These are phyloP conservation scores for Acronicta aceris DNA, from an alignment of 2,888 invertebrate genomes.

Conservation along the genomic window DNA sequence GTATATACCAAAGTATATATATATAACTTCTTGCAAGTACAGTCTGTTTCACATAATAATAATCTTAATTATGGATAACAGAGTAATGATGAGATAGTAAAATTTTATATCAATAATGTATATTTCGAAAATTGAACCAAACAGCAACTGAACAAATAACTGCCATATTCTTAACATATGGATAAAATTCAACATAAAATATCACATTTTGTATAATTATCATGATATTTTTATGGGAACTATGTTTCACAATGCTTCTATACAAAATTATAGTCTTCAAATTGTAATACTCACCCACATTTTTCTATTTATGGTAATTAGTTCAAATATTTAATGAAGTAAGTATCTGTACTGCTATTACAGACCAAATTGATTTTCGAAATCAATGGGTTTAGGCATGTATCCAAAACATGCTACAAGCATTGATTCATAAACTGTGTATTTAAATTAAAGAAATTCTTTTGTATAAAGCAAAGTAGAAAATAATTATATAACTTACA, in stretches of 20 bases:
- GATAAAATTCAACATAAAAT: constrained; percentile 56
- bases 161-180: constrained; percentile 45
- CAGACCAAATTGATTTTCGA: no score
- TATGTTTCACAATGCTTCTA: constrained; percentile 19
- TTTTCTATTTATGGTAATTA: background rate
- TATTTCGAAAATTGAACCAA: constrained; percentile 31
- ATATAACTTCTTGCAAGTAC: constrained; percentile 57
- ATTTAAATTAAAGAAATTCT: constrained; percentile 8
- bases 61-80: constrained; percentile 47
- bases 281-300: background rate
- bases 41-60: constrained; percentile 42
- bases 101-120: constrained; percentile 47
- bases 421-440: no score
- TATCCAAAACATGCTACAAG: no score
- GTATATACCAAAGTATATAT: no score
- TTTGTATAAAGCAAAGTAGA: constrained; percentile 14
- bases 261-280: constrained; percentile 28
- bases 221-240: constrained; percentile 33
- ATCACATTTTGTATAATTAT: constrained; percentile 60
- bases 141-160: constrained; percentile 52
- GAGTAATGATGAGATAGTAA: constrained; percentile 25
- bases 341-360: no score
- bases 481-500: constrained; percentile 21
- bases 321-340: no score
- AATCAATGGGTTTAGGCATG: no score